Evolutionary conservation across 1,140 invertebrate species (phyloP).

Genomic region (Hermetia illucens): DNA sequence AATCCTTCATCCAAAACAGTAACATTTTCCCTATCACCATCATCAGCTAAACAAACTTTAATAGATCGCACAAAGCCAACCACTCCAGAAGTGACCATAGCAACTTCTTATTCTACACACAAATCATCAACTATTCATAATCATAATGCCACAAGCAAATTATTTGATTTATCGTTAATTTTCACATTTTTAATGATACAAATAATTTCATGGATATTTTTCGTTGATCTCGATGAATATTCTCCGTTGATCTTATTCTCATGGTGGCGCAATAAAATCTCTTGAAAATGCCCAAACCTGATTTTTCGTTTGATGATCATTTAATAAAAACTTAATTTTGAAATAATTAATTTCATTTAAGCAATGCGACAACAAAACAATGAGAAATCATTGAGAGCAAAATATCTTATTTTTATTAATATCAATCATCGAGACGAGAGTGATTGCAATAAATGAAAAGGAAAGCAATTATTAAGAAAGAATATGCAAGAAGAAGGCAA

Average conservation of each 20-base stretch:
- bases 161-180: background rate
- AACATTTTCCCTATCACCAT: too few relatives aligned
- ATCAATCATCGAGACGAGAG: background rate
- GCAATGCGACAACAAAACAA: background rate
- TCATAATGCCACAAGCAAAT: background rate
- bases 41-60: too few relatives aligned
- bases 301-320: constrained; percentile 2
- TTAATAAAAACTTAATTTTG: constrained; percentile 1
- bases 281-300: constrained; percentile 3
- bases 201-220: constrained; percentile 1
- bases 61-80: too few relatives aligned
- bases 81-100: too few relatives aligned
- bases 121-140: background rate
- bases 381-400: background rate
- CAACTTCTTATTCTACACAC: too few relatives aligned
- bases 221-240: constrained; percentile 4
- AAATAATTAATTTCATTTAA: background rate
- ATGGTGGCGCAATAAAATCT: constrained; percentile 8
- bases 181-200: background rate
- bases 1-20: too few relatives aligned
- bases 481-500: too few relatives aligned
- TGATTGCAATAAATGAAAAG: background rate
- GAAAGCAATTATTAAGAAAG: too few relatives aligned
- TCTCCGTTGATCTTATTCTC: constrained; percentile 6
- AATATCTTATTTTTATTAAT: background rate